phyloP scores from a whole-genome alignment of 2,888 invertebrate species.

The Amphipyra berbera region DNA sequence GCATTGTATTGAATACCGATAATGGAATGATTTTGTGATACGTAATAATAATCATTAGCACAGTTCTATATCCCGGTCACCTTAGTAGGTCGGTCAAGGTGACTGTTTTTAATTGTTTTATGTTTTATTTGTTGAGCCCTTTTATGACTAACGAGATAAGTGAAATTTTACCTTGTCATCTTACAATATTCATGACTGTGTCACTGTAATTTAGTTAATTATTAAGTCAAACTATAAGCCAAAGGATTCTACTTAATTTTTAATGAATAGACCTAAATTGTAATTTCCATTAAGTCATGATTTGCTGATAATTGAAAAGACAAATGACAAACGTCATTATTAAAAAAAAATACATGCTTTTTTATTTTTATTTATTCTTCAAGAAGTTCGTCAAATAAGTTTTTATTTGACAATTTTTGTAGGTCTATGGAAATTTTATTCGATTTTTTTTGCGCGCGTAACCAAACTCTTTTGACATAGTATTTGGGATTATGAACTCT shows the following conservation, averaged over 20 bases:
- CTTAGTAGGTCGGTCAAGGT: constrained; percentile 82
- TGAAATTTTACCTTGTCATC: constrained; percentile 4
- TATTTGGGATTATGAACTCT: too few relatives aligned
- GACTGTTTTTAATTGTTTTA: constrained; percentile 75
- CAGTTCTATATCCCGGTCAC: constrained; percentile 83
- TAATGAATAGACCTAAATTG: constrained; percentile 10
- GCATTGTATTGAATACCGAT: constrained; percentile 75
- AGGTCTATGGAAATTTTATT: too few relatives aligned
- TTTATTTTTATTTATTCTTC: too few relatives aligned
- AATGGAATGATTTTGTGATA: constrained; percentile 79
- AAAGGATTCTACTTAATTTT: constrained; percentile 5
- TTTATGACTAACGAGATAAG: constrained; percentile 47
- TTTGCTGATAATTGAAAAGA: too few relatives aligned
- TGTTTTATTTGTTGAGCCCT: constrained; percentile 45
- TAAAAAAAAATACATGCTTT: too few relatives aligned
- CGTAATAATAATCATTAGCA: constrained; percentile 86
- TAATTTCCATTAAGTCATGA: neutral
- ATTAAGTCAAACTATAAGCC: neutral
- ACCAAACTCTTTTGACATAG: too few relatives aligned
- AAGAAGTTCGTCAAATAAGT: too few relatives aligned
- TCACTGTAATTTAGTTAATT: neutral
- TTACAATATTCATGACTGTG: neutral
- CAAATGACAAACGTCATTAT: too few relatives aligned
- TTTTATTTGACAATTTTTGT: too few relatives aligned
- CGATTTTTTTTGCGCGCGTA: too few relatives aligned